These are phyloP conservation scores for Mirza zaza DNA, from an alignment of 2,113 vertebrate species.

Conservation along the genomic window DNA sequence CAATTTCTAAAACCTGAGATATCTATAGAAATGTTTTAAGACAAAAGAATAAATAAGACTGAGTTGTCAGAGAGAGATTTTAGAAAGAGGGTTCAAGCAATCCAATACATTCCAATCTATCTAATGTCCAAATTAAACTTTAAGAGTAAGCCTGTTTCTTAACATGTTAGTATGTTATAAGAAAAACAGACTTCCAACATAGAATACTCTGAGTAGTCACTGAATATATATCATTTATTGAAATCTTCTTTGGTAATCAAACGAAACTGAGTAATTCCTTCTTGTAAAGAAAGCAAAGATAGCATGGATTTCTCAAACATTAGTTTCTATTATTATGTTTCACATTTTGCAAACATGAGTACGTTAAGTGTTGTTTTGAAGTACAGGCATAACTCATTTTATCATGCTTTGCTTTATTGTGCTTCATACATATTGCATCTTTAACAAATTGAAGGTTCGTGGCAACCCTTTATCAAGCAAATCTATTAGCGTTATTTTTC, in stretches of 20 bases:
- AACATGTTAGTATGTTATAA: background rate
- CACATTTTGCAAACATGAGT: background rate
- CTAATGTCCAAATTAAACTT: background rate
- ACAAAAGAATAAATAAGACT: background rate
- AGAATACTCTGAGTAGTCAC: background rate
- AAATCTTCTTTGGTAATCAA: background rate
- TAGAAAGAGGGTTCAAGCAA: background rate
- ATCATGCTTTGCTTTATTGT: background rate
- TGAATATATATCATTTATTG: background rate
- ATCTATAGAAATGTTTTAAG: background rate
- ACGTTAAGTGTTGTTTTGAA: background rate
- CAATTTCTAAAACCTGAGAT: background rate
- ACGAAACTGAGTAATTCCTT: background rate
- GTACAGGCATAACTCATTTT: background rate
- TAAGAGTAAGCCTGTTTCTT: background rate
- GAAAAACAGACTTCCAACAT: background rate
- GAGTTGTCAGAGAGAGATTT: background rate
- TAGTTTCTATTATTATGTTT: conserved; percentile 9
- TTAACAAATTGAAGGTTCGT: background rate
- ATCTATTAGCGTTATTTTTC: background rate
- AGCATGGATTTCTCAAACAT: background rate
- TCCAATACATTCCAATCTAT: background rate
- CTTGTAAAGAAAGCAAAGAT: background rate
- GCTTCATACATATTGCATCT: background rate
- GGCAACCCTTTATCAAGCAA: background rate